These are phyloP conservation scores for Pilophorus perplexus DNA, from an alignment of 2,888 invertebrate species.

Conservation along the genomic window DNA sequence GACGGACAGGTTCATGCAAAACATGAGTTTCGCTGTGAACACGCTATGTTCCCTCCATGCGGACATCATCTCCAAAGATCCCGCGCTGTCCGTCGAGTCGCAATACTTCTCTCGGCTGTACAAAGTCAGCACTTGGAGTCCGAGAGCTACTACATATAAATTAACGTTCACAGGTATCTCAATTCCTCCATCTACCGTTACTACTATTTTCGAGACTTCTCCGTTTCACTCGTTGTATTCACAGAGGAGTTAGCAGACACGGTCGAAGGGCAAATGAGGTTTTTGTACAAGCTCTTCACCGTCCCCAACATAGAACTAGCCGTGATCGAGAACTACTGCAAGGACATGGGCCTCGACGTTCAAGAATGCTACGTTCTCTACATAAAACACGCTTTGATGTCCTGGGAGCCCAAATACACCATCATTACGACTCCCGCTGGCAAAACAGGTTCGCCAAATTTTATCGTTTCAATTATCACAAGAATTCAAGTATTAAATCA, in stretches of 20 bases:
- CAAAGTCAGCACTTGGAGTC: conserved; percentile 35
- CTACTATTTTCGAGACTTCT: too few relatives aligned
- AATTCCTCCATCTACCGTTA: neutral
- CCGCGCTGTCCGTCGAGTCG: neutral
- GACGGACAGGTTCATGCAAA: conserved; percentile 19
- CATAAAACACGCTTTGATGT: conserved; percentile 52
- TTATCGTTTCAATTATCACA: neutral
- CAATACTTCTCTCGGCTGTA: conserved; percentile 20
- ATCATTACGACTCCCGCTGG: conserved; percentile 42
- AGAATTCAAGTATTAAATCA: too few relatives aligned
- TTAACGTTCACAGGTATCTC: conserved; percentile 18
- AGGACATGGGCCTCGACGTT: conserved; percentile 53
- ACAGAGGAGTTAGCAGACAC: conserved; percentile 33
- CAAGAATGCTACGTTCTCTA: conserved; percentile 53
- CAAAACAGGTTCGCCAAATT: conserved; percentile 36
- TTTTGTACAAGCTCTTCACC: conserved; percentile 10
- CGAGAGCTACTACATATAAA: conserved; percentile 17
- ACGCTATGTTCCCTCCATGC: neutral
- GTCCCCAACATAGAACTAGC: conserved; percentile 46
- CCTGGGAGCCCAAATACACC: conserved; percentile 55
- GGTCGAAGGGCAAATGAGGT: conserved; percentile 23
- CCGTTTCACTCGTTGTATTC: too few relatives aligned
- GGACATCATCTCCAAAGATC: neutral
- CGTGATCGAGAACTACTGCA: conserved; percentile 54
- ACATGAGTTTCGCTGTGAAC: conserved; percentile 26